Conservation (phyloP, 2,888 invertebrate genomes). For the Drosophila eohydei region DNA sequence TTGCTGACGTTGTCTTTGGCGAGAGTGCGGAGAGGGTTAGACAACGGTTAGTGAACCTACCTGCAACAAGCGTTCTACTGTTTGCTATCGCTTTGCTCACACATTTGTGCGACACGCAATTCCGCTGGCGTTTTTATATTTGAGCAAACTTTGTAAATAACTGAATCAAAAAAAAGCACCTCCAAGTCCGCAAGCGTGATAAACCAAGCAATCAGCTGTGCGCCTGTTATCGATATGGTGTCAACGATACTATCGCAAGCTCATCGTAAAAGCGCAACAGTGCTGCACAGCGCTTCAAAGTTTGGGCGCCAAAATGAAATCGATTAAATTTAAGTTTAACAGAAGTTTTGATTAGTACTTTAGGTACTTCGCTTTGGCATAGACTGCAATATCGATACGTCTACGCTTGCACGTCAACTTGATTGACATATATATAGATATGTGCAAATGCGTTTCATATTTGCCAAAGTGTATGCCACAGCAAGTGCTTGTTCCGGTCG, state of each 20-base stretch:
- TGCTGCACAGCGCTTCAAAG: conserved; percentile 23
- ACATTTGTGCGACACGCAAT: conserved; percentile 61
- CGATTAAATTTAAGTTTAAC: not conserved
- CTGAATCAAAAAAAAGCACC: conserved; percentile 49
- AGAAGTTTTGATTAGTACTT: not conserved
- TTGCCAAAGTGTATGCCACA: not conserved
- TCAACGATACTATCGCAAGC: conserved; percentile 34
- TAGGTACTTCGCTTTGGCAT: not conserved
- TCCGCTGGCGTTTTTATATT: conserved; percentile 27
- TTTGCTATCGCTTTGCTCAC: conserved; percentile 41
- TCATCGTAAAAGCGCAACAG: conserved; percentile 1
- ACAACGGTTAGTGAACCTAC: conserved; percentile 26
- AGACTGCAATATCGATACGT: conserved; percentile 11
- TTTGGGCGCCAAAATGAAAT: conserved; percentile 30
- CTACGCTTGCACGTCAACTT: not conserved
- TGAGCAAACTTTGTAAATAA: conserved; percentile 65
- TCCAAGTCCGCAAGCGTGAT: conserved; percentile 51
- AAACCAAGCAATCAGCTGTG: conserved; percentile 52
- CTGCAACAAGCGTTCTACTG: conserved; percentile 49
- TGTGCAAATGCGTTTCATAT: conserved; percentile 17
- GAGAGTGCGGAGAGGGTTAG: not conserved
- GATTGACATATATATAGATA: conserved; percentile 4
- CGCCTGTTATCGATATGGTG: conserved; percentile 35
- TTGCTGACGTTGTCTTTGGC: conserved; percentile 16
- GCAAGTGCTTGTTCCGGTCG: conserved; percentile 3